Percentiles rank a stretch among this genome's conserved stretches.
phyloP scores from a whole-genome alignment of 2,797 vertebrate genomes.

The Syngnathus rostellatus region DNA sequence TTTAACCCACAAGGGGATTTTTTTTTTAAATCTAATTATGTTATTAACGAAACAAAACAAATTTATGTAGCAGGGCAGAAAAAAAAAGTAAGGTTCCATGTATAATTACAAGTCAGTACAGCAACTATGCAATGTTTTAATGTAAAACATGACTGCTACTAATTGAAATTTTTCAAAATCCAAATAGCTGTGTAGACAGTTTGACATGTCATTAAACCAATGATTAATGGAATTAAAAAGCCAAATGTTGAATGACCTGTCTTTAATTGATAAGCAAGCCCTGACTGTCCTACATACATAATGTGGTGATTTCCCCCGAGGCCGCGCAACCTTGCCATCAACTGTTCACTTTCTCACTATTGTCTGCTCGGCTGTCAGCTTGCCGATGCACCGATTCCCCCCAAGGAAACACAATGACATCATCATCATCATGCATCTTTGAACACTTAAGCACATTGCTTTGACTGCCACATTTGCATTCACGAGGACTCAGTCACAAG shows the following conservation, averaged over 20 bases:
- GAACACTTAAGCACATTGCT: neutral
- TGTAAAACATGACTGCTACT: neutral
- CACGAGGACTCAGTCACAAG: neutral
- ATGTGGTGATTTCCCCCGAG: constrained; percentile 46
- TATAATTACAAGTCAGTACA: neutral
- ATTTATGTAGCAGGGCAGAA: neutral
- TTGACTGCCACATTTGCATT: neutral
- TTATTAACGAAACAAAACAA: neutral
- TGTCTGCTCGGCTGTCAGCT: constrained; percentile 63
- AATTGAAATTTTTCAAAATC: constrained; percentile 18
- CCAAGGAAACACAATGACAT: neutral
- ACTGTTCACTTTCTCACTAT: constrained; percentile 65
- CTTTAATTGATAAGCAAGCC: constrained; percentile 57
- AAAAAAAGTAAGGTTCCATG: neutral
- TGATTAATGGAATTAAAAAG: constrained; percentile 28
- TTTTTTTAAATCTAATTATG: neutral
- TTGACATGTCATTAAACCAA: constrained; percentile 45
- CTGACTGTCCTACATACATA: constrained; percentile 51
- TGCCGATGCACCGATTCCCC: constrained; percentile 34
- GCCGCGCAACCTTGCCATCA: constrained; percentile 55
- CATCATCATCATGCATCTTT: constrained; percentile 23
- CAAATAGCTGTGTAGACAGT: constrained; percentile 20
- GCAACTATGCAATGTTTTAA: neutral
- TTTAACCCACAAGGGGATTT: neutral
- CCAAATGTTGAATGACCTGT: constrained; percentile 48